Evolutionary conservation across 1,140 invertebrate species (phyloP).

Genomic region (Notospermus geniculatus): DNA sequence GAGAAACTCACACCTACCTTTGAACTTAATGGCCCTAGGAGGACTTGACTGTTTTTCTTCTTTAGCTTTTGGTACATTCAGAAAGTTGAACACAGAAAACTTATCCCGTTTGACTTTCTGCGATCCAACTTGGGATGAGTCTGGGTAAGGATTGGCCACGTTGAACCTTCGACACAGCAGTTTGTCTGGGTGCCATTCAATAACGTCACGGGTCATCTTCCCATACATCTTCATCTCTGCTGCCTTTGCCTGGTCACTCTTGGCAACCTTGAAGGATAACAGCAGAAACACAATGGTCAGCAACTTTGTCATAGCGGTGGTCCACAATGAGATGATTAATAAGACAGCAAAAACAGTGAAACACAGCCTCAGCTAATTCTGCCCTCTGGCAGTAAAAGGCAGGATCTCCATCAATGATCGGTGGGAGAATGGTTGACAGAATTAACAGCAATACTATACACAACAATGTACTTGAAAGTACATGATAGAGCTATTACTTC

Average conservation of each 20-base stretch:
- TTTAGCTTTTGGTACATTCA: conserved; percentile 57
- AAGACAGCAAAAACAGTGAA: too few species aligned
- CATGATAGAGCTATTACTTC: too few species aligned
- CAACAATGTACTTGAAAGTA: too few species aligned
- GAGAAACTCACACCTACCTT: conserved; percentile 17
- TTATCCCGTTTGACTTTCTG: conserved; percentile 62
- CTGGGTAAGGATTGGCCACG: conserved; percentile 80
- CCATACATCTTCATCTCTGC: conserved; percentile 82
- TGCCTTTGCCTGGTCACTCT: conserved; percentile 59
- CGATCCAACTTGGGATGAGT: conserved; percentile 54
- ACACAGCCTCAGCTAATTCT: too few species aligned
- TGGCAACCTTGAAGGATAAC: conserved; percentile 29
- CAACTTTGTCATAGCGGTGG: not conserved
- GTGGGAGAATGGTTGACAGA: too few species aligned
- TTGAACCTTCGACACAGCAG: conserved; percentile 92
- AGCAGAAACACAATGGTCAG: not conserved
- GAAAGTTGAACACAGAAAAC: conserved; percentile 74
- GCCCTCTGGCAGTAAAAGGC: too few species aligned
- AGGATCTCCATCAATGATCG: too few species aligned
- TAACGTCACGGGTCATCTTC: conserved; percentile 68
- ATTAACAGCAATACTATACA: too few species aligned
- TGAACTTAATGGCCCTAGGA: conserved; percentile 23
- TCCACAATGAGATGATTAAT: not conserved
- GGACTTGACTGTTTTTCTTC: not conserved
- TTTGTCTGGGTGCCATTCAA: conserved; percentile 80